Percentiles rank a stretch among this genome's conserved stretches.
Conservation (phyloP, 2,113 vertebrate species). For the Rhegmatorhina hoffmannsi region DNA sequence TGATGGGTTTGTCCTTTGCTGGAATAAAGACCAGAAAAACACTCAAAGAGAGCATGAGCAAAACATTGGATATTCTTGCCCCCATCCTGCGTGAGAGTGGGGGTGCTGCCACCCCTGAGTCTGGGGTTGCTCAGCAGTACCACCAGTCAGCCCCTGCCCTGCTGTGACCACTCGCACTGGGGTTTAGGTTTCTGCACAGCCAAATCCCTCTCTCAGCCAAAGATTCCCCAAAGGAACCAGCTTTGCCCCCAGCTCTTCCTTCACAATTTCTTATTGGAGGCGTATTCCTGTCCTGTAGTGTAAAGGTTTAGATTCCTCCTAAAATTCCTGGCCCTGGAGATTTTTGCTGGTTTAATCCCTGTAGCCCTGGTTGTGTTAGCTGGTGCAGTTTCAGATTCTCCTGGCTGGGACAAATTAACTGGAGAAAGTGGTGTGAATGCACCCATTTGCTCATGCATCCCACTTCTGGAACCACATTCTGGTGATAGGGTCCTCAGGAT, state of each 20-base stretch:
- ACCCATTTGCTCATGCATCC: neutral
- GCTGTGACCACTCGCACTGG: fast-evolving
- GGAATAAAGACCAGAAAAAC: neutral
- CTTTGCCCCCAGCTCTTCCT: neutral
- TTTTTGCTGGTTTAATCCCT: neutral
- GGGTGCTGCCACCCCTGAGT: neutral
- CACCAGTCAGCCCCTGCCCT: neutral
- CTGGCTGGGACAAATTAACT: neutral
- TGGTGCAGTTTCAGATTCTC: neutral
- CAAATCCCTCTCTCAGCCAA: neutral
- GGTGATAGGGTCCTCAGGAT: fast-evolving
- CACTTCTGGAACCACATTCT: neutral
- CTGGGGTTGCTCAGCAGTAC: neutral
- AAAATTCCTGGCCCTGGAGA: neutral
- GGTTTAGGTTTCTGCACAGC: neutral
- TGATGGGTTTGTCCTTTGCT: neutral
- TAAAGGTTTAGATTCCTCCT: neutral
- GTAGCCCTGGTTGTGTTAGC: neutral
- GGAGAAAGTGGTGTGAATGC: neutral
- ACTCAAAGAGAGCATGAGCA: neutral
- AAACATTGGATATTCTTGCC: neutral
- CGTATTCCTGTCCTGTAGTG: neutral
- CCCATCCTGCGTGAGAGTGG: neutral
- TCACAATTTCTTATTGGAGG: neutral
- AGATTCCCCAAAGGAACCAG: neutral